These are phyloP conservation scores for Pristiophorus japonicus DNA, from an alignment of 2,113 vertebrate species.

Conservation along the genomic window DNA sequence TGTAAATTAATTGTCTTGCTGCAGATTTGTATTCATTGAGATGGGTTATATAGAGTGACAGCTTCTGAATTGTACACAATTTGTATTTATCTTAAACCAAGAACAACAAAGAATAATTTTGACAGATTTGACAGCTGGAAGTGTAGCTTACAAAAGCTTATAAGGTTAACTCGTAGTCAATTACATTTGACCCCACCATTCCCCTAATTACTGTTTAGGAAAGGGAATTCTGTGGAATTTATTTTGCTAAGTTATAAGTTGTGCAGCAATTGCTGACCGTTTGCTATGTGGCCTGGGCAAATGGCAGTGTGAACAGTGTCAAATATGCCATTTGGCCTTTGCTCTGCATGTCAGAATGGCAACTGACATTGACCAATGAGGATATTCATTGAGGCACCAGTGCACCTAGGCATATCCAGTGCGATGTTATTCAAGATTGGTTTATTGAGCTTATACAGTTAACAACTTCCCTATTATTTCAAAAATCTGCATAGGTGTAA, in stretches of 20 bases:
- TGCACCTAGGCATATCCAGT: neutral
- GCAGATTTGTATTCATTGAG: neutral
- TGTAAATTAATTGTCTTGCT: neutral
- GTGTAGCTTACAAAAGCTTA: neutral
- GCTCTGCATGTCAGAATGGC: slow-evolving; percentile 41
- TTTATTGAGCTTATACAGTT: neutral
- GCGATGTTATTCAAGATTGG: neutral
- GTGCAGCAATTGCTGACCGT: slow-evolving; percentile 29
- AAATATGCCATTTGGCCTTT: slow-evolving; percentile 45
- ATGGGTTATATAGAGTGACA: neutral
- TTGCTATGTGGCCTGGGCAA: slow-evolving; percentile 1
- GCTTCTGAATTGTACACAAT: slow-evolving; percentile 2
- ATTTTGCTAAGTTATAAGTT: slow-evolving; percentile 38
- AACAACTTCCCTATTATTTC: neutral
- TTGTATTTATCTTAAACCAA: neutral
- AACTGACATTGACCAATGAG: slow-evolving; percentile 44
- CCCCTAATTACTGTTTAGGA: neutral
- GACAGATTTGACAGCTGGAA: slow-evolving; percentile 24
- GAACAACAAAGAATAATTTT: neutral
- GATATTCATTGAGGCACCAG: neutral
- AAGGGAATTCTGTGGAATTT: slow-evolving; percentile 35
- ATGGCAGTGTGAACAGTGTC: slow-evolving; percentile 41
- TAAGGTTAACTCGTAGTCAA: neutral
- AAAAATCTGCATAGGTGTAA: neutral
- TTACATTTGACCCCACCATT: slow-evolving; percentile 8